Conservation (phyloP, 2,888 invertebrate genomes). For the Tetranychus truncatus region DNA sequence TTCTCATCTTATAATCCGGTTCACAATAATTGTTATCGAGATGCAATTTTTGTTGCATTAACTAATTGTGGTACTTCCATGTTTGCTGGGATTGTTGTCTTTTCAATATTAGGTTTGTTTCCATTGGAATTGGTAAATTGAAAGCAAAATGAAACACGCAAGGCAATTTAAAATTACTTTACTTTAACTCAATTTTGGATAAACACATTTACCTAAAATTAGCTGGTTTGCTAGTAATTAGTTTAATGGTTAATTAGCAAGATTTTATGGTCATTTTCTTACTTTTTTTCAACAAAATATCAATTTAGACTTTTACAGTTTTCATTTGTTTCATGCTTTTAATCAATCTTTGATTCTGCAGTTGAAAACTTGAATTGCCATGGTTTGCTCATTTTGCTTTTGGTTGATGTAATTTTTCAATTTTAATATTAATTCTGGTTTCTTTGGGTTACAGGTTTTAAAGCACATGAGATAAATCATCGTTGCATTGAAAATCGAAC, state of each 20-base stretch:
- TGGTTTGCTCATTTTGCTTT: no score
- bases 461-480: slow-evolving; percentile 64
- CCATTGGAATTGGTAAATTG: slow-evolving; percentile 18
- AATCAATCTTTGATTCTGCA: not conserved
- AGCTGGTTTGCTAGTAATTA: no score
- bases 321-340: no score
- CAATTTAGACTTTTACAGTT: no score
- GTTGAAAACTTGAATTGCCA: no score
- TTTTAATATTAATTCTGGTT: not conserved
- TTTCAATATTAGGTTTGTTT: slow-evolving; percentile 60
- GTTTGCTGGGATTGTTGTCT: slow-evolving; percentile 89
- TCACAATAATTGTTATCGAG: slow-evolving; percentile 85
- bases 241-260: no score
- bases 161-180: not conserved
- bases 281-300: no score
- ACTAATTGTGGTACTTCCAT: slow-evolving; percentile 87
- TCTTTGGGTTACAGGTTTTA: slow-evolving; percentile 43
- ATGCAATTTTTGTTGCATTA: slow-evolving; percentile 74
- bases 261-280: no score
- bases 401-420: not conserved
- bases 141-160: not conserved
- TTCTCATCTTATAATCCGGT: slow-evolving; percentile 92
- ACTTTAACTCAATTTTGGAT: not conserved
- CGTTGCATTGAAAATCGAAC: slow-evolving; percentile 41
- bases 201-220: no score